These are phyloP conservation scores for Sitta carolinensis DNA, from an alignment of 2,797 vertebrate species.

Conservation along the genomic window DNA sequence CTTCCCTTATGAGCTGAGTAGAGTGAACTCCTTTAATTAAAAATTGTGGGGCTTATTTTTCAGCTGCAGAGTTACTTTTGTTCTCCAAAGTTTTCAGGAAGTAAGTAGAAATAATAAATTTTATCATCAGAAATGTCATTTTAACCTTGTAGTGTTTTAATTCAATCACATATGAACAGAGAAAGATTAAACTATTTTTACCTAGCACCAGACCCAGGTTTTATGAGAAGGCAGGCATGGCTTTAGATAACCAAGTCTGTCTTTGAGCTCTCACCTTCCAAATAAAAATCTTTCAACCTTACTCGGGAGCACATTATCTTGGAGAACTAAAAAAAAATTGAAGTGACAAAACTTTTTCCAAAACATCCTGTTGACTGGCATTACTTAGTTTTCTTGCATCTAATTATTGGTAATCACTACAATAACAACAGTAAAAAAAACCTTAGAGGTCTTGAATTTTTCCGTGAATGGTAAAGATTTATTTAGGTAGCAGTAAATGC, in stretches of 20 bases:
- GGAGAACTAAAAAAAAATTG: neutral
- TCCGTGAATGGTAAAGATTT: neutral
- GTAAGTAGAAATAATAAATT: neutral
- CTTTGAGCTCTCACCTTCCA: neutral
- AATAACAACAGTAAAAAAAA: neutral
- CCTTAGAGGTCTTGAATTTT: neutral
- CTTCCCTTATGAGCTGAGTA: neutral
- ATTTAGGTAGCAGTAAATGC: neutral
- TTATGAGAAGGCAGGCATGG: neutral
- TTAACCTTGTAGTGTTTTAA: neutral
- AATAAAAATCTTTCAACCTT: neutral
- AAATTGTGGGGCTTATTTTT: neutral
- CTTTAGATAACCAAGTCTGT: neutral
- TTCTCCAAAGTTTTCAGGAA: neutral
- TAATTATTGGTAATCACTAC: neutral
- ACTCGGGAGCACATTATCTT: neutral
- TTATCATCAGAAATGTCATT: neutral
- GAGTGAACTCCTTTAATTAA: constrained; percentile 8
- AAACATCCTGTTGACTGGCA: neutral
- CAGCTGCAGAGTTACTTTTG: neutral
- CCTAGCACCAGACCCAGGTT: neutral
- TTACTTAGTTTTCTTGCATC: neutral
- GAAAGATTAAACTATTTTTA: neutral
- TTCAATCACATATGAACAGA: neutral
- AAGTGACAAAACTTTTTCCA: neutral